Evolutionary conservation across 1,140 invertebrate species (phyloP), one percentile per base, ranked within the genome.

Genomic region (Eubasilissa regina): DNA sequence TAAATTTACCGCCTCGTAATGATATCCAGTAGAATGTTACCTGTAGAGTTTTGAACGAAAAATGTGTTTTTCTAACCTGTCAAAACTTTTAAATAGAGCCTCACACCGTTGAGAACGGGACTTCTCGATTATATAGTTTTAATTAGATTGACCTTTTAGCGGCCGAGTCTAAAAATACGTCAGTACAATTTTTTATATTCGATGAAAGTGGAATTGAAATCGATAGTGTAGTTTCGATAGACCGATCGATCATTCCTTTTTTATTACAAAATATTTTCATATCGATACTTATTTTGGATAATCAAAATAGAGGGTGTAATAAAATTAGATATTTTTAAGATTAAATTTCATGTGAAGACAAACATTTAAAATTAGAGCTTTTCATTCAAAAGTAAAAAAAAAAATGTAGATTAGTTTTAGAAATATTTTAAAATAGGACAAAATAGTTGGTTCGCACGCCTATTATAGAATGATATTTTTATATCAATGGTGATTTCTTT

Each of bases 271-370:
- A 68, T 68, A 68, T 47, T 68, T 68, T 17, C 35, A 47, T 47
- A 68, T 64, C 15, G 1, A 19, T 68, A 47, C 7, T 68, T 47
- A 47, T n/a, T 45, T 68, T 17, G 21, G 60, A 64, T 25, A n/a
- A n/a, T 43, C 35, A 43, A 64, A 64, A 64, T 68, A 9, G 45
- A 68, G 9, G 64, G 64, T 68, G 64, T 43, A 68, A 68, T 68
- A 68, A 17, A 51, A 35, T 35, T 35, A 35, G 25, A 35, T 12
- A 51, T 51, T 51, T 48, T 45, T 68, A 68, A 64, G 55, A 3
- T 19, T 15, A 58, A 11, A 19, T 58, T 62, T 62, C 19, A 11
- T 62, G 10, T 25, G 60, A 62, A 62, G 0, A 62, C 60, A 68
- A 68, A 45, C 13, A 45, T 45, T 17, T 68, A 68, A 17, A 45